Conservation (phyloP, 2,113 vertebrate genomes). For the Cheirogaleus medius region DNA sequence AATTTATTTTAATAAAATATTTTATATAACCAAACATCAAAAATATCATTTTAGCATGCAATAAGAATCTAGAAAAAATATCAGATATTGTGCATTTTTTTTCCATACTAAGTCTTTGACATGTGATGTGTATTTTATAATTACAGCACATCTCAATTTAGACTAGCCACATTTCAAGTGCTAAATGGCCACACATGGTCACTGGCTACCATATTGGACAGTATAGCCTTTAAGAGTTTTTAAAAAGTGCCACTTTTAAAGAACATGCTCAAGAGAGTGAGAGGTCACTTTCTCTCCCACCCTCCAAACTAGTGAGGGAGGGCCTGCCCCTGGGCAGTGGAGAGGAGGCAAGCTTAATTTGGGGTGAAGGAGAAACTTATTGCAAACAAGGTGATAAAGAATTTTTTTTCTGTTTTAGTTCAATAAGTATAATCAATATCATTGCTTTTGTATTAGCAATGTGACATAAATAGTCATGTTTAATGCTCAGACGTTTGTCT, state of each 20-base stretch:
- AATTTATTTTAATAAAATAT: conserved; percentile 4
- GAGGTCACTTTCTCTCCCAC: not conserved
- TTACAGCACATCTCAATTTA: not conserved
- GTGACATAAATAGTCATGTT: not conserved
- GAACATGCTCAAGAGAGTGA: not conserved
- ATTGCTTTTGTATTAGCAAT: not conserved
- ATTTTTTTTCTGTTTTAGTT: not conserved
- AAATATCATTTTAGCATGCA: not conserved
- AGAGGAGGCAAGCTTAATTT: not conserved
- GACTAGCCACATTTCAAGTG: not conserved
- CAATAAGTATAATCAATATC: not conserved
- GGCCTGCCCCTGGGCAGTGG: too few relatives aligned
- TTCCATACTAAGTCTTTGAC: not conserved
- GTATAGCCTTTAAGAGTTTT: not conserved
- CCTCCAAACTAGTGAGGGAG: not conserved
- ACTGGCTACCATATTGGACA: not conserved
- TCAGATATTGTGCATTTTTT: not conserved
- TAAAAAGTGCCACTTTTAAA: not conserved
- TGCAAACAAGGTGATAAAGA: not conserved
- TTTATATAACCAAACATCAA: not conserved
- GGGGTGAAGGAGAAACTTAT: not conserved
- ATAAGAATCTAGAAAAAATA: not conserved
- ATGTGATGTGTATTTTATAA: too few relatives aligned
- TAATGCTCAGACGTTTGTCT: not conserved
- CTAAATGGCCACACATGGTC: not conserved